Percentiles rank a stretch among this genome's conserved stretches.
phyloP scores from a whole-genome alignment of 2,113 vertebrate species.

The Tachycineta bicolor region DNA sequence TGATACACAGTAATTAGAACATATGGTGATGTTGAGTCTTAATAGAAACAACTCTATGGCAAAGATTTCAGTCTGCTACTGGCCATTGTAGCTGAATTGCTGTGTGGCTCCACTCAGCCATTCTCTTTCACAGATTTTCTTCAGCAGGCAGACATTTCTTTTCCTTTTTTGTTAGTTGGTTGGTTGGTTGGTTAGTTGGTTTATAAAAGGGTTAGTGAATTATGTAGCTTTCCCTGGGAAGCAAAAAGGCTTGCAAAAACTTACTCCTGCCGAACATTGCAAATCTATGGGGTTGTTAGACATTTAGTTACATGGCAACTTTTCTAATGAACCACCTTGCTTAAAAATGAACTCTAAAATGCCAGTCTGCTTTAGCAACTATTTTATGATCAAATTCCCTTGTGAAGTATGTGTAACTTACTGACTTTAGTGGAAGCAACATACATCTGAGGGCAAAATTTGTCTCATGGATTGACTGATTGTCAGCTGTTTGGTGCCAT shows the following conservation, averaged over 20 bases:
- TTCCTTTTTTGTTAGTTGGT: background rate
- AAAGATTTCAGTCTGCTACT: conserved; percentile 38
- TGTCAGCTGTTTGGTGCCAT: background rate
- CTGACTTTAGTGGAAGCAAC: background rate
- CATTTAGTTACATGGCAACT: conserved; percentile 14
- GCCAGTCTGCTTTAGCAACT: background rate
- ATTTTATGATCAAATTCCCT: background rate
- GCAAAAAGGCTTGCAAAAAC: conserved; percentile 1
- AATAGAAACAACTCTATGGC: conserved; percentile 22
- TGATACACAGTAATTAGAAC: conserved; percentile 54
- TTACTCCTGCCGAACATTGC: conserved; percentile 36
- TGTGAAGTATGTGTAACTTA: background rate
- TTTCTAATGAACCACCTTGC: conserved; percentile 2
- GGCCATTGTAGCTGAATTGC: conserved; percentile 49
- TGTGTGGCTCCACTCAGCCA: background rate
- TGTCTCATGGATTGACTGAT: background rate
- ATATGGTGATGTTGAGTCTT: background rate
- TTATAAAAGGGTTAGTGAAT: conserved; percentile 12
- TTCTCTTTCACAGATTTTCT: conserved; percentile 54
- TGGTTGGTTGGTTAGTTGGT: background rate
- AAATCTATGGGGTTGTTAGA: conserved; percentile 3
- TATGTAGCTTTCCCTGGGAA: conserved; percentile 12
- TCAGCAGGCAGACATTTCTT: conserved; percentile 26
- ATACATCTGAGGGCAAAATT: background rate
- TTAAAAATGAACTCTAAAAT: conserved; percentile 32